phyloP scores from a whole-genome alignment of 2,797 vertebrate genomes.

The Aplochiton taeniatus region DNA sequence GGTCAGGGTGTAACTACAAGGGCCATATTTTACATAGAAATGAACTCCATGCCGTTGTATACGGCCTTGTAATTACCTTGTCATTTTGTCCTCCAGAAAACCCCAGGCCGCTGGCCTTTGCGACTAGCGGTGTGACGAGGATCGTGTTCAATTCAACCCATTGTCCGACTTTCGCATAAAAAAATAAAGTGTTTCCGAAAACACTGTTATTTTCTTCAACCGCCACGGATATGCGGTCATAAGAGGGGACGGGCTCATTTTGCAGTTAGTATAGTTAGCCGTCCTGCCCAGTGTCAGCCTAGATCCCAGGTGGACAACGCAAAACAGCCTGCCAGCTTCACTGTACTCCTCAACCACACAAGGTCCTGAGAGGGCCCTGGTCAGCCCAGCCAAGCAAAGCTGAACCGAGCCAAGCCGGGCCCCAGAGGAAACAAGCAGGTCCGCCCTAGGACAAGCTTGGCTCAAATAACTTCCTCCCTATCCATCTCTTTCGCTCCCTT shows the following conservation, averaged over 20 bases:
- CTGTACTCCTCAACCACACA: constrained; percentile 52
- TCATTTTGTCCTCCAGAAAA: constrained; percentile 19
- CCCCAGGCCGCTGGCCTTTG: constrained; percentile 42
- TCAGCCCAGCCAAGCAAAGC: constrained; percentile 62
- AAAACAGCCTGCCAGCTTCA: not conserved
- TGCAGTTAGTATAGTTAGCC: constrained; percentile 48
- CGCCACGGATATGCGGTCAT: constrained; percentile 61
- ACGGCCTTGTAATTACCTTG: constrained; percentile 52
- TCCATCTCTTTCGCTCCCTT: constrained; percentile 21
- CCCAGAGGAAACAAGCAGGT: constrained; percentile 49
- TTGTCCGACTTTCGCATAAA: constrained; percentile 53
- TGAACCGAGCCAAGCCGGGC: constrained; percentile 50
- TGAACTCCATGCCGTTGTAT: constrained; percentile 35
- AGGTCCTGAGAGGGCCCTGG: constrained; percentile 60
- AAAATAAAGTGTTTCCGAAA: constrained; percentile 44
- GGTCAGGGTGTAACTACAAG: constrained; percentile 37
- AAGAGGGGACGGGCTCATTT: constrained; percentile 66
- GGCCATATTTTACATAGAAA: constrained; percentile 52
- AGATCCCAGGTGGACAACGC: constrained; percentile 27
- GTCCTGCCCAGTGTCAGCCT: constrained; percentile 35
- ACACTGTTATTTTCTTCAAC: constrained; percentile 63
- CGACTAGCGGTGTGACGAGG: constrained; percentile 48
- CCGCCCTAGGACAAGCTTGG: constrained; percentile 55
- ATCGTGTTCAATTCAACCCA: constrained; percentile 58
- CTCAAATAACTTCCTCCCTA: constrained; percentile 11